Evolutionary conservation across 2,113 vertebrate species (phyloP).

Genomic region (Numida meleagris): DNA sequence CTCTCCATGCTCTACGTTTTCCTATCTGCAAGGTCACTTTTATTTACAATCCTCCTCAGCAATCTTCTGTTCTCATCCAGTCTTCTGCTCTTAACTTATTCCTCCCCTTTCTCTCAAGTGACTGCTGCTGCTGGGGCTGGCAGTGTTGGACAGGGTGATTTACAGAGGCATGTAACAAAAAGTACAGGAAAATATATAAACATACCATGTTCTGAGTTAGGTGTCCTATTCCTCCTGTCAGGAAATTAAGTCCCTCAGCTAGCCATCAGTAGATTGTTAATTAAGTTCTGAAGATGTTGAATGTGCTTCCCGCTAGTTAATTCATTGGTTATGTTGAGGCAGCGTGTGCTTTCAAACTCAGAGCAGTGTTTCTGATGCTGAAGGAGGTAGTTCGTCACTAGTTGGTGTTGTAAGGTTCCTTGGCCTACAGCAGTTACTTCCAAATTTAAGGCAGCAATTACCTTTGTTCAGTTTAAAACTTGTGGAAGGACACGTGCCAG

Average conservation of each 20-base stretch:
- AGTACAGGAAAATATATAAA: neutral
- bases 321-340: neutral
- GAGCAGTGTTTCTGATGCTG: neutral
- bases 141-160: neutral
- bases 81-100: neutral
- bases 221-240: neutral
- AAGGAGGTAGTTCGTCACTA: neutral
- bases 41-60: neutral
- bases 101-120: neutral
- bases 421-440: neutral
- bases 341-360: neutral
- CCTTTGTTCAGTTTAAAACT: neutral
- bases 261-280: neutral
- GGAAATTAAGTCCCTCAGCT: neutral
- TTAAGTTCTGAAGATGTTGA: neutral
- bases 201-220: neutral
- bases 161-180: neutral
- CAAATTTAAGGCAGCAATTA: neutral
- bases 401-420: neutral
- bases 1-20: too few relatives aligned
- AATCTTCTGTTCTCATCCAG: neutral
- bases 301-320: neutral
- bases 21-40: constrained; percentile 22
- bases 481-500: neutral
- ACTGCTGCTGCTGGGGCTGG: neutral